Evolutionary conservation across 2,113 vertebrate species (phyloP).

Genomic region (Myocastor coypus): DNA sequence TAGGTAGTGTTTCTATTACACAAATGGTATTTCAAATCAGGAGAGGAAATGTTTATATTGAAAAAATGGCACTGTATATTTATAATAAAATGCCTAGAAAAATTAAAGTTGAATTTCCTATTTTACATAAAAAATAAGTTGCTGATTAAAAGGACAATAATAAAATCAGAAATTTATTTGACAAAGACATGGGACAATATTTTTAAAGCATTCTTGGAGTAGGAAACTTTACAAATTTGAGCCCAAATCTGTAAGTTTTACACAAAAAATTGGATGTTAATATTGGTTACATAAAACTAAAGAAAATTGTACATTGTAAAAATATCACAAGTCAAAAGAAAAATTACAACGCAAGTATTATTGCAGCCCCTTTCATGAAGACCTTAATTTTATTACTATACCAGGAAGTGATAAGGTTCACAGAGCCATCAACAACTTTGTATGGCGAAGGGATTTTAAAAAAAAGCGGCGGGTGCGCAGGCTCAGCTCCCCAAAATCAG

Average conservation of each 20-base stretch:
- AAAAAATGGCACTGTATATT: not conserved
- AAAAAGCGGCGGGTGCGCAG: too few relatives aligned
- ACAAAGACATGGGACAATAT: not conserved
- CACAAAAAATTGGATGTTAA: not conserved
- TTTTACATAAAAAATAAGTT: not conserved
- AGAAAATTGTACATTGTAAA: not conserved
- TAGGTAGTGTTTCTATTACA: not conserved
- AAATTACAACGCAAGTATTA: not conserved
- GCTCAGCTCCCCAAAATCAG: not conserved
- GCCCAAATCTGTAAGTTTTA: not conserved
- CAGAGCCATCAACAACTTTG: not conserved
- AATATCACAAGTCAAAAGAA: not conserved
- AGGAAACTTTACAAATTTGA: not conserved
- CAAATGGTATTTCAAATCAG: not conserved
- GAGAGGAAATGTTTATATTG: not conserved
- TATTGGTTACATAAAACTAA: not conserved
- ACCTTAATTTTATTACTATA: not conserved
- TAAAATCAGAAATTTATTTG: conserved; percentile 34
- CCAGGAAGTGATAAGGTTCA: not conserved
- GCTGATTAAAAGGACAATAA: not conserved
- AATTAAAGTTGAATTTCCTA: conserved; percentile 28
- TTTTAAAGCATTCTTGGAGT: not conserved
- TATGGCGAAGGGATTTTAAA: not conserved
- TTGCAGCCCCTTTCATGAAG: not conserved
- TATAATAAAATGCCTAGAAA: not conserved